These are phyloP conservation scores for Aphaenogaster ashmeadi DNA, from an alignment of 1,140 invertebrate species.

Conservation along the genomic window DNA sequence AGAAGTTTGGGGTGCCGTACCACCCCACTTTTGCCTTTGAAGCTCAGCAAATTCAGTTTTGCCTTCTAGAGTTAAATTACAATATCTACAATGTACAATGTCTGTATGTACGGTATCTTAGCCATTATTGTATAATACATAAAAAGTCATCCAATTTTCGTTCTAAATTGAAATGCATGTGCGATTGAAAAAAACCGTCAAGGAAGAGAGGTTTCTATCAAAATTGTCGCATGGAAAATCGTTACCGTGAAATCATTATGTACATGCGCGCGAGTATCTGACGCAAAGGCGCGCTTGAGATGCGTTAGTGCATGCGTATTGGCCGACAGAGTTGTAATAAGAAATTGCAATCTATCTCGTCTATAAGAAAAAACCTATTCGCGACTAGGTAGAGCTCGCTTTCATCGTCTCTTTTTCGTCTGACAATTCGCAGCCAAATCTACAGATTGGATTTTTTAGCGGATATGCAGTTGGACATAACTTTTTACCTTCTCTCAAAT, in stretches of 20 bases:
- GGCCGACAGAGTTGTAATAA: conserved; percentile 4
- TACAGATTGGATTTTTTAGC: neutral
- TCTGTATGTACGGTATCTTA: neutral
- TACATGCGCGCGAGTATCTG: conserved; percentile 46
- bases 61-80: neutral
- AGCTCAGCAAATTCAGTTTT: too few species aligned
- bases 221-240: conserved; percentile 60
- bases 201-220: neutral
- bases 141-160: neutral
- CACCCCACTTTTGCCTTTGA: too few species aligned
- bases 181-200: neutral
- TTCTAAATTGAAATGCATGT: neutral
- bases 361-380: neutral
- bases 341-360: conserved; percentile 39
- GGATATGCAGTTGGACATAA: neutral
- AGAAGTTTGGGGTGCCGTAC: too few species aligned
- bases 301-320: conserved; percentile 27
- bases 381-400: neutral
- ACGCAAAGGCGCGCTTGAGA: conserved; percentile 19
- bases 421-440: neutral
- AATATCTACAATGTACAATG: neutral
- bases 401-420: neutral
- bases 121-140: neutral
- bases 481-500: neutral
- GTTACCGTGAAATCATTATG: conserved; percentile 56